A percentile compares a stretch with the other conserved stretches of the same genome.
Evolutionary conservation across 2,113 vertebrate species (phyloP).

Genomic region (Centrocercus urophasianus): DNA sequence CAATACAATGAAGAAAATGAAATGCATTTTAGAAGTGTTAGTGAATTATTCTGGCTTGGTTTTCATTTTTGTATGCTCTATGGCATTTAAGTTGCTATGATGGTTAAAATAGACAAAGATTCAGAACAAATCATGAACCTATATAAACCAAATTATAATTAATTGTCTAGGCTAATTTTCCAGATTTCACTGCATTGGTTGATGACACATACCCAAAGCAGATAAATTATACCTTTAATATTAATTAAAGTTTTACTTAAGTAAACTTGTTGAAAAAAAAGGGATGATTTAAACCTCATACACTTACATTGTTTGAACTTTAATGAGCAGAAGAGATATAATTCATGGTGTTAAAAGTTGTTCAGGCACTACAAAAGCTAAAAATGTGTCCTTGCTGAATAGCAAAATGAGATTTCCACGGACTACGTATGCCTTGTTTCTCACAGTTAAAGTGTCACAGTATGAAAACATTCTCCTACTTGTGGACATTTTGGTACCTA

Average conservation of each 20-base stretch:
- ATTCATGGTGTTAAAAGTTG: constrained; percentile 59
- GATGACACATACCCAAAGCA: neutral
- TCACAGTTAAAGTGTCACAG: constrained; percentile 72
- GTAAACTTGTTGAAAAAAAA: neutral
- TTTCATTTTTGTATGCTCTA: neutral
- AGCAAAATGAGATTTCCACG: constrained; percentile 67
- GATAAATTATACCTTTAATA: neutral
- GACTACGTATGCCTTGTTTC: constrained; percentile 55
- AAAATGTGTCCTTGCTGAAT: constrained; percentile 55
- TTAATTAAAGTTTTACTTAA: neutral
- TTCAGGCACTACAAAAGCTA: constrained; percentile 60
- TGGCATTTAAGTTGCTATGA: neutral
- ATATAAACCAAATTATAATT: neutral
- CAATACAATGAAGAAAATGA: neutral
- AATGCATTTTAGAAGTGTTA: neutral
- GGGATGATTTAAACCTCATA: neutral
- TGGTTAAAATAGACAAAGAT: neutral
- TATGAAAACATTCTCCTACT: constrained; percentile 69
- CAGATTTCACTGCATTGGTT: neutral
- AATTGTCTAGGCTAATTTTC: neutral
- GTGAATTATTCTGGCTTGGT: neutral
- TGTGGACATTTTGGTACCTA: constrained; percentile 57
- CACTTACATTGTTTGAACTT: constrained; percentile 31
- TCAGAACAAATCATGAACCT: neutral
- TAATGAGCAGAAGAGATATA: constrained; percentile 54